Conservation (phyloP, 2,113 vertebrate species). For the Tamias sibiricus region DNA sequence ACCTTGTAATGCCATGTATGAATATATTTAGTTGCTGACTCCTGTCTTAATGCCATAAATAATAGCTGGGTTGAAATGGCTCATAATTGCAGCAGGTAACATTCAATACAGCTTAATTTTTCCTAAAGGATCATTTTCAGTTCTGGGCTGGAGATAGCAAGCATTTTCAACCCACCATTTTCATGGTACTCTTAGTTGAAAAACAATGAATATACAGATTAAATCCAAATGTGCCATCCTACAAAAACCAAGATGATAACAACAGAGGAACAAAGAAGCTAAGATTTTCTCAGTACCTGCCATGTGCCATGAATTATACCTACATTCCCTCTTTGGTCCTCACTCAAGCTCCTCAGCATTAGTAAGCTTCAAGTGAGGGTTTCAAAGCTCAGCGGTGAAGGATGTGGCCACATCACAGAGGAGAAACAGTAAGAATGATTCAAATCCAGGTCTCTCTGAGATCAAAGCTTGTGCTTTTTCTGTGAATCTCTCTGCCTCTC, state of each 20-base stretch:
- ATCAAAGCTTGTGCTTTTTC: not conserved
- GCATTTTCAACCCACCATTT: not conserved
- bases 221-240: not conserved
- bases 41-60: not conserved
- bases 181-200: not conserved
- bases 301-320: too few relatives aligned
- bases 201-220: not conserved
- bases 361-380: not conserved
- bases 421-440: not conserved
- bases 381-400: not conserved
- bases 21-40: constrained; percentile 1
- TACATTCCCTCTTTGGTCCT: not conserved
- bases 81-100: constrained; percentile 18
- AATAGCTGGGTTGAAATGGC: not conserved
- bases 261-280: not conserved
- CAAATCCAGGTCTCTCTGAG: not conserved
- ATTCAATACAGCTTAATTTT: not conserved
- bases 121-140: not conserved
- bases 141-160: not conserved
- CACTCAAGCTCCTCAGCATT: not conserved
- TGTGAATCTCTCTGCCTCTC: not conserved
- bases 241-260: not conserved
- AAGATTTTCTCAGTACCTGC: not conserved
- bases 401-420: not conserved
- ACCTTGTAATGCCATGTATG: not conserved